These are phyloP conservation scores for Lepidurus apus DNA, from an alignment of 1,140 invertebrate species.

Conservation along the genomic window DNA sequence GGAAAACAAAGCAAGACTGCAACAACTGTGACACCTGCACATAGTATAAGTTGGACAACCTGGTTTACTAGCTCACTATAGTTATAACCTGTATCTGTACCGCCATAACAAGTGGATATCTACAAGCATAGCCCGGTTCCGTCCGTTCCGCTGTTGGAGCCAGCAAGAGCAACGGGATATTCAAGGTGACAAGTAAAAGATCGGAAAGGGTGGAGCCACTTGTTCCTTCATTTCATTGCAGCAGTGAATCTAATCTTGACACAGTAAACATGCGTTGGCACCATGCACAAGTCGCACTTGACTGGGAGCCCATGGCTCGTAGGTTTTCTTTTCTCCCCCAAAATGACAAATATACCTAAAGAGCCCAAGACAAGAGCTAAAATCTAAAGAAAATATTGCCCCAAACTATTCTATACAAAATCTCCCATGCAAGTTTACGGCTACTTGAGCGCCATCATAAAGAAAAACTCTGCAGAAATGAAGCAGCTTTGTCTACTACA, in stretches of 20 bases:
- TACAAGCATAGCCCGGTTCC: background rate
- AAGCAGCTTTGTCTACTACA: too few relatives aligned
- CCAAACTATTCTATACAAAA: too few relatives aligned
- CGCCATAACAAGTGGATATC: background rate
- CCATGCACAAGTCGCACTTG: background rate
- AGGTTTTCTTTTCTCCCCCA: background rate
- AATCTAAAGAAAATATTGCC: too few relatives aligned
- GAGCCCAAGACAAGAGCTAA: background rate
- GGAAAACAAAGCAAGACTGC: constrained; percentile 17
- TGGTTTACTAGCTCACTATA: background rate
- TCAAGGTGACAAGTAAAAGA: constrained; percentile 6
- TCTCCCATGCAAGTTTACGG: too few relatives aligned
- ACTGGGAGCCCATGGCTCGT: background rate
- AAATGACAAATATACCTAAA: background rate
- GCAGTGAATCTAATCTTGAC: background rate
- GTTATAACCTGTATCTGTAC: background rate
- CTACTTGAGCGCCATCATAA: too few relatives aligned
- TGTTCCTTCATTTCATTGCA: constrained; percentile 10
- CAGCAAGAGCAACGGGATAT: background rate
- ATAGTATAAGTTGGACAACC: background rate
- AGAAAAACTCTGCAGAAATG: too few relatives aligned
- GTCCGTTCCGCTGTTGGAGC: background rate
- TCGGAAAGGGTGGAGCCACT: constrained; percentile 7
- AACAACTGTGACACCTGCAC: constrained; percentile 21
- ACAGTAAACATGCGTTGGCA: constrained; percentile 9